These are phyloP conservation scores for Ceramica pisi DNA, from an alignment of 2,888 invertebrate genomes.

Conservation along the genomic window DNA sequence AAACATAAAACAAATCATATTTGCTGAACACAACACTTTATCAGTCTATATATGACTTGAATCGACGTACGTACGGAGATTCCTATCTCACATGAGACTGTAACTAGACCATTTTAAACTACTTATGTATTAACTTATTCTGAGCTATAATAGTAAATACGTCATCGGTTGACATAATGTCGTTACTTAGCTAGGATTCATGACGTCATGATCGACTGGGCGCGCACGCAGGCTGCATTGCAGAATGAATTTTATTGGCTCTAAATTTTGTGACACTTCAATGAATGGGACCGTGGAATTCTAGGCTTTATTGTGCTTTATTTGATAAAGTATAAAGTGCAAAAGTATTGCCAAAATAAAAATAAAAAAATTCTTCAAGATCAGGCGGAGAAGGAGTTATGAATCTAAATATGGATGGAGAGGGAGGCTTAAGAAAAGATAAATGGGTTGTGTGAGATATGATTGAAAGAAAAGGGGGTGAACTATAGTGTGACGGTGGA, in stretches of 20 bases:
- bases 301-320: neutral
- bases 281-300: no score
- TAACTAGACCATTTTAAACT: constrained; percentile 1
- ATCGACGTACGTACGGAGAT: neutral
- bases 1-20: constrained; percentile 5
- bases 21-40: neutral
- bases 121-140: constrained; percentile 25
- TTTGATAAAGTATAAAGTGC: no score
- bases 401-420: no score
- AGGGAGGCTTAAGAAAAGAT: no score
- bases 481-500: no score
- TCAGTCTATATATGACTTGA: neutral
- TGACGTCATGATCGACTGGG: constrained; percentile 26
- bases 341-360: no score
- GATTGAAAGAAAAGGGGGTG: no score
- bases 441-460: no score
- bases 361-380: no score
- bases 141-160: constrained; percentile 43
- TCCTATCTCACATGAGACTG: constrained; percentile 12
- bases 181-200: constrained; percentile 22
- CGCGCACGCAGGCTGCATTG: constrained; percentile 22
- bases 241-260: constrained; percentile 11
- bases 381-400: no score
- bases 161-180: constrained; percentile 15
- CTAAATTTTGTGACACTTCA: neutral